Base-by-base conservation (phyloP, 2,797 vertebrate genomes). In the Enteromius radiatus region DNA sequence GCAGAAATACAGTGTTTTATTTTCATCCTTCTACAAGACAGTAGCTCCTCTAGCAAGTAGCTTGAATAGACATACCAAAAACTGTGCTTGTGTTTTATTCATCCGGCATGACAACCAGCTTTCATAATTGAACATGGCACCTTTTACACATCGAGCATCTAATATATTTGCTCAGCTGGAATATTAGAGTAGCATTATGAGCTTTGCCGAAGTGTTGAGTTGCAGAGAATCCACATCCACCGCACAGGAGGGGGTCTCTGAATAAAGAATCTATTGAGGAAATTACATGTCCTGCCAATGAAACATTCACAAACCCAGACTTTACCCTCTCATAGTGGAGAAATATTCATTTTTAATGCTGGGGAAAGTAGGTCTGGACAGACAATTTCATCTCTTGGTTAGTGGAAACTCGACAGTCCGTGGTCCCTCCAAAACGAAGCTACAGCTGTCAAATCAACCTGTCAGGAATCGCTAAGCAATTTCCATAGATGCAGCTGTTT, bases 161-260 rank as follows among this genome's bases (percentile, higher is more conserved):
- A 95, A 94, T 95, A 94, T 95, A 95, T 95, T 95, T 95, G 94
- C 92, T 94, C 92, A 96, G 94, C 94, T 95, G 94, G 90, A 93
- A 90, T 87, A 86, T 90, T 90, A 90, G 91, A 92, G 93, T 91
- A 88, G 88, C 86, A 88, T 91, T 90, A 89, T 86, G 86, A 89
- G 91, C 89, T 90, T 84, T 80, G 90, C 63, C 89, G 90, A 91
- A 90, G 93, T 93, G 92, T 93, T 89, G 87, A 91, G 92, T 94
- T 86, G 33, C 70, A 80, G 88, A 90, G 90, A 94, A 93, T 86
- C 86, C 83, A 68, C 86, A 78, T 89, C 86, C 90, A 84, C 89
- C 65, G 12, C 59, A 68, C 64, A 85, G 23, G 87, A 63, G 68
- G 80, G 64, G 79, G 47, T 36, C 47, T 68, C 36, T 67, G 59